Conservation (phyloP, 2,888 invertebrate genomes). For the Aleiodes alternator region DNA sequence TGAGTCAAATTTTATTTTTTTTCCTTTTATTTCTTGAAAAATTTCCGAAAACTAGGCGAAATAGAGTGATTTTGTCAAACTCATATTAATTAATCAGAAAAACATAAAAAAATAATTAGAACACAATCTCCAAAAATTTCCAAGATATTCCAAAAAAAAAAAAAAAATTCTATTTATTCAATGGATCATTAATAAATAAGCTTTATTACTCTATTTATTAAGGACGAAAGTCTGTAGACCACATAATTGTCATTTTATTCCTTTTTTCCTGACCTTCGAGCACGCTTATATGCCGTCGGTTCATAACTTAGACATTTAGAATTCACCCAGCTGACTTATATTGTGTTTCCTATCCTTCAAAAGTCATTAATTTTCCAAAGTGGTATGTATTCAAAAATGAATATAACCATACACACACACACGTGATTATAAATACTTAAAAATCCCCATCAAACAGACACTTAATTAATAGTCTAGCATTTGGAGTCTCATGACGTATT, state of each 20-base stretch:
- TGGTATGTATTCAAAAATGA: not conserved
- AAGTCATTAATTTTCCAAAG: constrained; percentile 72
- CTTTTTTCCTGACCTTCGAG: constrained; percentile 23
- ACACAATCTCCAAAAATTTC: too few species aligned
- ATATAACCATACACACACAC: constrained; percentile 1
- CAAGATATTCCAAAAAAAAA: too few species aligned
- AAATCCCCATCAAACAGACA: not conserved
- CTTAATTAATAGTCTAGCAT: constrained; percentile 3
- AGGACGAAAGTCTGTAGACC: too few species aligned
- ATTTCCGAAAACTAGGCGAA: too few species aligned
- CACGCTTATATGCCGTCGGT: constrained; percentile 8
- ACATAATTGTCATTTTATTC: not conserved
- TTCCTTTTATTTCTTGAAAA: too few species aligned
- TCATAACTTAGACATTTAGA: not conserved
- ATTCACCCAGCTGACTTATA: constrained; percentile 65
- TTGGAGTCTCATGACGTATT: not conserved
- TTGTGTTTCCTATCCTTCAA: constrained; percentile 69
- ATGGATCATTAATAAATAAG: too few species aligned
- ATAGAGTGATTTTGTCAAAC: too few species aligned
- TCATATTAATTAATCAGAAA: too few species aligned
- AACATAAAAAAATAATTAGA: too few species aligned
- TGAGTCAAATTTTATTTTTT: too few species aligned
- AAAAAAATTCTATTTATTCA: too few species aligned
- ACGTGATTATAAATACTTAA: constrained; percentile 14
- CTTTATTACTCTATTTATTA: too few species aligned